Evolutionary conservation across 1,140 invertebrate species (phyloP), one percentile per base, ranked within the genome.

Genomic region (Listronotus oregonensis): DNA sequence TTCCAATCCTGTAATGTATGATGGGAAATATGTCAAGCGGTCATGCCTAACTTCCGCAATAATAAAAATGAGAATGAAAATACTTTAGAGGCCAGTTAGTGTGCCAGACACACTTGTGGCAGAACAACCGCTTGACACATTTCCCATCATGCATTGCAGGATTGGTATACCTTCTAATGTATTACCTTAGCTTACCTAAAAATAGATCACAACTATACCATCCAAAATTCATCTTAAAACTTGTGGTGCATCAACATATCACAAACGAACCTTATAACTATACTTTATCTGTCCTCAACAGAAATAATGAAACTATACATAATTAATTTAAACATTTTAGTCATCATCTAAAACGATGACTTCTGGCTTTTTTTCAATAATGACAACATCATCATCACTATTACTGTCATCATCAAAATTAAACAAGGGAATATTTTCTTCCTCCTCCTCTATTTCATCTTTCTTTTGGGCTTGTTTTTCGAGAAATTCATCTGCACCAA

Each of bases 281-380:
- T 39, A 54, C 37, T 39, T 18, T 39, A 39, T 39, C 31, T 54
- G 51, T 39, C 32, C 51, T 15, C 27, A 14, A 54, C 37, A 57
- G 7, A 40, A 39, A 15, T 43, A 40, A 56, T 21, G n/a, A 43
- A 66, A 50, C 64, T 59, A 58, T 59, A 46, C 42, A 66, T 46
- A 59, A 27, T 34, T 51, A 54, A 15, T 15, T 27, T 49, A 18
- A 27, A 4, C 10, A 6, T 39, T 54, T 68, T 44, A 68, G 60
- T 68, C 67, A 67, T 67, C 66, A 64, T 69, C 67, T 69, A 69
- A 61, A 65, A 69, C 57, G 42, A 69, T 65, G 42, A 69, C 47
- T 51, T 69, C 63, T 15, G 55, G 62, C 50, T 65, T 69, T 32
- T 64, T 63, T 39, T 69, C 67, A n/a, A 69, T 65, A 14, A 67